phyloP scores from a whole-genome alignment of 2,888 invertebrate genomes.

The Cryptus armator region DNA sequence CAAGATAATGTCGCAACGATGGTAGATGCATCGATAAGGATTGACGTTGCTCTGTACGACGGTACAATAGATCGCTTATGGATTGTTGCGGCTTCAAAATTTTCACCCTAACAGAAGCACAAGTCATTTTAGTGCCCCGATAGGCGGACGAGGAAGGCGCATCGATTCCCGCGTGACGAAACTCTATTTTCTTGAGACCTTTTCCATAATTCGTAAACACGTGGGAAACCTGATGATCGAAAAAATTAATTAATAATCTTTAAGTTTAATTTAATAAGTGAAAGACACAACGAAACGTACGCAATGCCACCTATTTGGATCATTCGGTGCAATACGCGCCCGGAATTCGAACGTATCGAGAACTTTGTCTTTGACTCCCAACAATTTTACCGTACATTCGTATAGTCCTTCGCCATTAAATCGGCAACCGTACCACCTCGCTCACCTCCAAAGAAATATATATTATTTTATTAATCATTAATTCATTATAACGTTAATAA shows the following conservation, averaged over 20 bases:
- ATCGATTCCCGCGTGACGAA: not conserved
- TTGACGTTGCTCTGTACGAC: too few species aligned
- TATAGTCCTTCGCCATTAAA: constrained; percentile 78
- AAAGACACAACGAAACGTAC: not conserved
- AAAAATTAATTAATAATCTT: not conserved
- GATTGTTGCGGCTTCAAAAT: not conserved
- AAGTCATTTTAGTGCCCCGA: not conserved
- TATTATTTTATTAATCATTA: not conserved
- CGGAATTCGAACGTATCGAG: not conserved
- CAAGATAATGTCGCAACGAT: too few species aligned
- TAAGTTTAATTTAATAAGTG: not conserved
- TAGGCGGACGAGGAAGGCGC: not conserved
- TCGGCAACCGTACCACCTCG: constrained; percentile 78
- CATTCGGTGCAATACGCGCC: not conserved
- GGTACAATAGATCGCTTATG: too few species aligned
- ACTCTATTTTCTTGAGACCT: not conserved
- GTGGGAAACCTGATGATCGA: not conserved
- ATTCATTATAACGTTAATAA: too few species aligned
- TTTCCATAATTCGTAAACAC: not conserved
- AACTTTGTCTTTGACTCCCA: not conserved
- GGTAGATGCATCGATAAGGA: too few species aligned
- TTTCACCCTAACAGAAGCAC: not conserved
- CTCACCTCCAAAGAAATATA: constrained; percentile 71
- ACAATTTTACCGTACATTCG: constrained; percentile 63
- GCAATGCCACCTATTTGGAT: not conserved